phyloP scores from a whole-genome alignment of 2,797 vertebrate genomes.

The Euphonia xanthogaster region DNA sequence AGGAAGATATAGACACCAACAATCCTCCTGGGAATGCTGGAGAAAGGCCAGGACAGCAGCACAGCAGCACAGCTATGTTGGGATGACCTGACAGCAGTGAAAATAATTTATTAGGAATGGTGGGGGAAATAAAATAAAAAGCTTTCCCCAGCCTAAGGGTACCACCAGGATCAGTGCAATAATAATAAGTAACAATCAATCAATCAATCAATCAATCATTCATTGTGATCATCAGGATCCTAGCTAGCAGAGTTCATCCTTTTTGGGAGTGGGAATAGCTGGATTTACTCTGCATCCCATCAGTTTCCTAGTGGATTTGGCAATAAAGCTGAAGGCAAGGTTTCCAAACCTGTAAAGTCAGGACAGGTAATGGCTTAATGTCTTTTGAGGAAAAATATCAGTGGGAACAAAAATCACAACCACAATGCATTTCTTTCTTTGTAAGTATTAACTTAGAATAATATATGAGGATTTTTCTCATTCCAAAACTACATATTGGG shows the following conservation, averaged over 20 bases:
- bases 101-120: background rate
- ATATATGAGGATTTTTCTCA: background rate
- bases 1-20: background rate
- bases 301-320: background rate
- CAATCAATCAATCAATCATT: background rate
- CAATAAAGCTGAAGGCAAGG: background rate
- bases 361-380: background rate
- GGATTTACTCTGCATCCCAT: background rate
- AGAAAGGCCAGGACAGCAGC: background rate
- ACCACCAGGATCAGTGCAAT: background rate
- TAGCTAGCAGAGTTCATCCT: background rate
- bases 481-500: background rate
- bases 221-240: background rate
- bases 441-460: background rate
- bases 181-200: background rate
- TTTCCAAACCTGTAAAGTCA: background rate
- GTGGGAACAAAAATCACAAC: background rate
- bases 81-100: background rate
- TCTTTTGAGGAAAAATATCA: background rate
- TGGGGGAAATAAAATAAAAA: background rate
- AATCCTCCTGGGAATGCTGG: background rate
- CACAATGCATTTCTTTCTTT: accelerated
- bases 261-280: background rate
- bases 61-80: background rate
- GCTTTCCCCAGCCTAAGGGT: background rate